Evolutionary conservation across 2,113 vertebrate genomes (phyloP), one percentile per base, ranked within the genome.

Genomic region (Nanorana parkeri): DNA sequence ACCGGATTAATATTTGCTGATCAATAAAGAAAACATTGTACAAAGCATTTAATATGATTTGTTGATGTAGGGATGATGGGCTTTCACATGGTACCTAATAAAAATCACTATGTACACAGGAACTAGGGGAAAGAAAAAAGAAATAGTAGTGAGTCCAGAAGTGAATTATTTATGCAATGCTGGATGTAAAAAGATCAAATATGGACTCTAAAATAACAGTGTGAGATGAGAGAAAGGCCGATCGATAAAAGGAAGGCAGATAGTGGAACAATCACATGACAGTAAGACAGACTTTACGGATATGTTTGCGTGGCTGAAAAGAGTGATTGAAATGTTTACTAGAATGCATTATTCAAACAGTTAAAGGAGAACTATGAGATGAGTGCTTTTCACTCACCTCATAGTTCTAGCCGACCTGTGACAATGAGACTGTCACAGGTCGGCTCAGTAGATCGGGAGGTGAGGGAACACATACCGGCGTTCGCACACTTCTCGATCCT

Each of bases 111-210:
- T 60, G 55, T 36, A n/a, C 29, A 60, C 4, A 5, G 17, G 68
- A 74, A 28, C 24, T 17, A 63, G 21, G 21, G 21, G 21, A 61
- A 21, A 68, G 6, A 47, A 47, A 68, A 1, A 41, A 68, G 26
- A 5, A 52, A 65, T 15, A 24, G 26, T 47, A 68, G 32, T n/a
- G 51, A 54, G 26, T 36, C 65, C 21, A 16, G 10, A 54, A 47
- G 54, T 16, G 58, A 80, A 81, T 72, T 81, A 55, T 32, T 64
- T 26, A 64, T 54, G 51, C 47, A 23, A 20, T 10, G 3, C 17
- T 28, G 29, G 56, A 81, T 72, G 55, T 63, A 63, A n/a, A 58
- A 71, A 63, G 67, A 80, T 80, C 67, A 61, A 58, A 80, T 61
- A 54, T 8, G 17, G 21, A 61, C 21, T 72, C 8, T 61, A 29